Evolutionary conservation across 2,113 vertebrate genomes (phyloP).

Genomic region (Callithrix jacchus): DNA sequence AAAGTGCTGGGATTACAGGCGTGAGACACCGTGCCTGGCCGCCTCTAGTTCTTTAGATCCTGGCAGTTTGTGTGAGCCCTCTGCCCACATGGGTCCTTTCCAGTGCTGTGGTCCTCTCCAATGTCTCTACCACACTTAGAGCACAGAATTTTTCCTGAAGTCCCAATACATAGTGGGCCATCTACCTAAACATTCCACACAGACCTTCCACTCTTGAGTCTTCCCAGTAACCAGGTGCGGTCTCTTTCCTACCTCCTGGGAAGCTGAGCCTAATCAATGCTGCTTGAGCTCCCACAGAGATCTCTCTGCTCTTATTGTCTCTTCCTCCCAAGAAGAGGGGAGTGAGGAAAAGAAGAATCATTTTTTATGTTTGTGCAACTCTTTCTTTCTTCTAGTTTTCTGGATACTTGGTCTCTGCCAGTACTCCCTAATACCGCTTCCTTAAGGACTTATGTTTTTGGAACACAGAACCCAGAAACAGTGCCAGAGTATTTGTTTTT

Average conservation of each 20-base stretch:
- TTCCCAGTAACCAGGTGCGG: neutral
- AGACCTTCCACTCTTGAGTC: slow-evolving; percentile 18
- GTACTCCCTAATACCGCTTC: neutral
- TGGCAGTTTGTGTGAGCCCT: neutral
- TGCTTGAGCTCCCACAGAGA: neutral
- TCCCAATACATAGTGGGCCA: neutral
- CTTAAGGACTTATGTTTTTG: neutral
- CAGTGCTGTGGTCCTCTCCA: neutral
- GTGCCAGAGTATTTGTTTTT: neutral
- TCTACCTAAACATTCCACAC: neutral
- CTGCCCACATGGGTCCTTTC: neutral
- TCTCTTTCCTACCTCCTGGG: too few relatives aligned
- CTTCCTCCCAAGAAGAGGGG: neutral
- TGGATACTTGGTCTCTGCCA: neutral
- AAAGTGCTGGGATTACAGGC: too few relatives aligned
- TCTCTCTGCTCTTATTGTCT: neutral
- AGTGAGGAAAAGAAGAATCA: neutral
- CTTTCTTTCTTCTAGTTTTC: slow-evolving; percentile 41
- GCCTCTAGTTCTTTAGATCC: neutral
- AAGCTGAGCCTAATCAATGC: neutral
- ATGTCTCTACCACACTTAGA: neutral
- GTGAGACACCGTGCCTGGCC: too few relatives aligned
- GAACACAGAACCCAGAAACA: slow-evolving; percentile 5
- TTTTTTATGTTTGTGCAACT: neutral
- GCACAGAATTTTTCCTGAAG: slow-evolving; percentile 5